Percentiles rank a stretch among this genome's conserved stretches.
Conservation (phyloP, 2,888 invertebrate genomes). For the Caenorhabditis zanzibari region DNA sequence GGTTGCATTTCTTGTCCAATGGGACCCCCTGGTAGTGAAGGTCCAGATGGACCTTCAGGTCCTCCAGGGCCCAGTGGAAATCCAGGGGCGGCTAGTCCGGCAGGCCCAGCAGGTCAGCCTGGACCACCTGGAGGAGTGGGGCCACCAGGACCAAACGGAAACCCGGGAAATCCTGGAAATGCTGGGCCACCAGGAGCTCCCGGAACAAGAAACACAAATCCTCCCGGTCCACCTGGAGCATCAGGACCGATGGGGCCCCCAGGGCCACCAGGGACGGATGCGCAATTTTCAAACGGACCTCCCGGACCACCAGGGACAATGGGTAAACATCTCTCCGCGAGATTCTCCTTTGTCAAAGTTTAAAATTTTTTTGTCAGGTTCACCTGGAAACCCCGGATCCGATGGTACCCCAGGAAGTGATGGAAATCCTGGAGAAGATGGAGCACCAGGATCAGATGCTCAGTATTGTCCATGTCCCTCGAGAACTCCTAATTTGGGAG, state of each 20-base stretch:
- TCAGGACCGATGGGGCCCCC: slow-evolving; percentile 31
- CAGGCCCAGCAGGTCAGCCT: slow-evolving; percentile 41
- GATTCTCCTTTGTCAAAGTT: neutral
- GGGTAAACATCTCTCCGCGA: neutral
- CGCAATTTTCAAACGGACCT: too few relatives aligned
- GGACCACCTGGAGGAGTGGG: slow-evolving; percentile 45
- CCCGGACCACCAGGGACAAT: too few relatives aligned
- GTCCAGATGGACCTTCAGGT: slow-evolving; percentile 49
- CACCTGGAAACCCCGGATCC: slow-evolving; percentile 33
- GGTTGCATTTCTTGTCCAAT: slow-evolving; percentile 43
- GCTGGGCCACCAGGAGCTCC: slow-evolving; percentile 35
- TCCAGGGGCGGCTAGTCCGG: slow-evolving; percentile 22
- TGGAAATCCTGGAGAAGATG: slow-evolving; percentile 39
- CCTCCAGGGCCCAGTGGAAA: slow-evolving; percentile 43
- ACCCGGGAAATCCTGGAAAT: slow-evolving; percentile 44
- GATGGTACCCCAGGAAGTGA: slow-evolving; percentile 16
- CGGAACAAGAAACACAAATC: neutral
- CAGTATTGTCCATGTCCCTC: slow-evolving; percentile 60
- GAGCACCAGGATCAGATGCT: slow-evolving; percentile 51
- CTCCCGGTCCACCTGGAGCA: slow-evolving; percentile 35
- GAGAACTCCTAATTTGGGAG: slow-evolving; percentile 53
- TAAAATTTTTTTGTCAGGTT: slow-evolving; percentile 22
- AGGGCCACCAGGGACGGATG: slow-evolving; percentile 50
- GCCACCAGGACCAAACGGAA: slow-evolving; percentile 48
- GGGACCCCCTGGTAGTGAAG: slow-evolving; percentile 41